Evolutionary conservation across 2,797 vertebrate species (phyloP).

Genomic region (Gymnodraco acuticeps): DNA sequence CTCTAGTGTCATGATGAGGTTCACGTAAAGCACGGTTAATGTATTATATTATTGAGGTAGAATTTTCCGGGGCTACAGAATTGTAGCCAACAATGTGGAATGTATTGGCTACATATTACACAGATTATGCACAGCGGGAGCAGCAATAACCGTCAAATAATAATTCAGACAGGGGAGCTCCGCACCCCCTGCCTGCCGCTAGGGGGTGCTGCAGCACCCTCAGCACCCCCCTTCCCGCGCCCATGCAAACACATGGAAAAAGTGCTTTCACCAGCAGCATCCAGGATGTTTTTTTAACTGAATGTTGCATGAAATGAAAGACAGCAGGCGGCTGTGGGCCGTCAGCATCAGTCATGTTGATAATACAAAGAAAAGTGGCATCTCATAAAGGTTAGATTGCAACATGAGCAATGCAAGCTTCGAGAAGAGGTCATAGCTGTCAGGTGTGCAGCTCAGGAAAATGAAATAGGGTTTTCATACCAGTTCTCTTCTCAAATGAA

Average conservation of each 20-base stretch:
- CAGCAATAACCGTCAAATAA: no score
- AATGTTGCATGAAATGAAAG: constrained; percentile 51
- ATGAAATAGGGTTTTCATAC: constrained; percentile 49
- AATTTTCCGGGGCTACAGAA: no score
- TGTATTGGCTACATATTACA: no score
- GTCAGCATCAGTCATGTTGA: constrained; percentile 65
- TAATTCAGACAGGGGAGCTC: no score
- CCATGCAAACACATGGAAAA: constrained; percentile 16
- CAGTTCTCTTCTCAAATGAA: constrained; percentile 26
- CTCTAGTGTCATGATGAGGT: no score
- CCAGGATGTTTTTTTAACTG: constrained; percentile 37
- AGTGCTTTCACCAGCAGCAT: constrained; percentile 16
- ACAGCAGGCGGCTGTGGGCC: constrained; percentile 22
- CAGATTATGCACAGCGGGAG: no score
- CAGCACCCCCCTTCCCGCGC: no score
- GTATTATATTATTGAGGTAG: no score
- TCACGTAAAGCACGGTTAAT: no score
- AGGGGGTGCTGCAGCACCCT: no score
- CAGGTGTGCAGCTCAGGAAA: constrained; percentile 47
- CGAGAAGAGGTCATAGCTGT: constrained; percentile 71
- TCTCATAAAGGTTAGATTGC: constrained; percentile 72
- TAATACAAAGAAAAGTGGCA: constrained; percentile 64
- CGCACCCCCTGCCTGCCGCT: no score
- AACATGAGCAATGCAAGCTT: constrained; percentile 55
- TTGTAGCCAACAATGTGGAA: no score